Conservation (phyloP, 2,888 invertebrate genomes). For the Eristalis arbustorum region DNA sequence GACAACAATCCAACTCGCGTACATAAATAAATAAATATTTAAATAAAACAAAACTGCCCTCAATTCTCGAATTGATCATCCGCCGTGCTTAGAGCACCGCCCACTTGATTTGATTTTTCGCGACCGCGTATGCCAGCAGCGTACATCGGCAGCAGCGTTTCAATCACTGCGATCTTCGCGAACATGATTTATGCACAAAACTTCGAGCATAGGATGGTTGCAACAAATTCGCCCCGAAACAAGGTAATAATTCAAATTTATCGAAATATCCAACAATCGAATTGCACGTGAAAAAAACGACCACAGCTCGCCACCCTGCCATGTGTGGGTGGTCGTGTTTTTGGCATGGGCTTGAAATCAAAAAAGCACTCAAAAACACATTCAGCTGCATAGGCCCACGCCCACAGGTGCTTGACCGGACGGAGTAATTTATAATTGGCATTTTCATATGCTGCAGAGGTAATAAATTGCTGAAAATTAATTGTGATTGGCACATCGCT, state of each 20-base stretch:
- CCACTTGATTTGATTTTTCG: slow-evolving; percentile 12
- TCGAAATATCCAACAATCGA: slow-evolving; percentile 40
- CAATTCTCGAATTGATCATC: slow-evolving; percentile 48
- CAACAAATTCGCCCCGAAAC: slow-evolving; percentile 62
- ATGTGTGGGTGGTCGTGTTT: no score
- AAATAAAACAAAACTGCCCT: slow-evolving; percentile 42
- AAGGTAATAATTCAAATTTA: slow-evolving; percentile 60
- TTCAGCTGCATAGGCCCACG: neutral
- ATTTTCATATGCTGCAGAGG: slow-evolving; percentile 38
- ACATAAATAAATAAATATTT: slow-evolving; percentile 49
- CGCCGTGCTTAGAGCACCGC: neutral
- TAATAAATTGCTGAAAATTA: slow-evolving; percentile 47
- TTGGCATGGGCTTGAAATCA: no score
- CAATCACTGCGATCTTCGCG: neutral
- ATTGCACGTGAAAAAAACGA: neutral
- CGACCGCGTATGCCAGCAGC: neutral
- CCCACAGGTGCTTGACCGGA: neutral
- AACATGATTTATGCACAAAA: slow-evolving; percentile 47
- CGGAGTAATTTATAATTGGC: slow-evolving; percentile 49
- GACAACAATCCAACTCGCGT: neutral
- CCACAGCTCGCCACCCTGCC: no score
- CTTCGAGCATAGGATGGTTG: slow-evolving; percentile 37
- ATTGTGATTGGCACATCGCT: slow-evolving; percentile 47
- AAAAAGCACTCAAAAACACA: neutral
- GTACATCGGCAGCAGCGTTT: no score